phyloP scores from a whole-genome alignment of 2,113 vertebrate genomes.

The Cyanoderma ruficeps region DNA sequence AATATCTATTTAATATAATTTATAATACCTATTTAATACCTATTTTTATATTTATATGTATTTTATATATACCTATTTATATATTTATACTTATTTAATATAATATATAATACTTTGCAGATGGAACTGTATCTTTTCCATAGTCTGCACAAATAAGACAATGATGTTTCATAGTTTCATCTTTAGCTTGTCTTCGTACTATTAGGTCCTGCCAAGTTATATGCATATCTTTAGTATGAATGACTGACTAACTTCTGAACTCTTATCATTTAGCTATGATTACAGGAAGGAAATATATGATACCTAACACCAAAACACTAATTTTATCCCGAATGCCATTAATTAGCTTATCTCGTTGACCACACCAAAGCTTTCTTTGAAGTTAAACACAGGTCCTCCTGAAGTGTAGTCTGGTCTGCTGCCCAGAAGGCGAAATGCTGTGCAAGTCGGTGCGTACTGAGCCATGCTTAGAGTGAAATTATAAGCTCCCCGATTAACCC shows the following conservation, averaged over 20 bases:
- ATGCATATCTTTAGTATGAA: neutral
- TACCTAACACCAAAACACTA: neutral
- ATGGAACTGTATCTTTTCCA: neutral
- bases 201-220: neutral
- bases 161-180: neutral
- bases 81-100: neutral
- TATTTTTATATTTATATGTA: neutral
- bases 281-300: neutral
- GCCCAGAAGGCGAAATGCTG: neutral
- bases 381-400: neutral
- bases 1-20: neutral
- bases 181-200: neutral
- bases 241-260: neutral
- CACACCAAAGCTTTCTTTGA: neutral
- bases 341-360: neutral
- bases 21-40: neutral
- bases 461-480: neutral
- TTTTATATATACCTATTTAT: too few species aligned
- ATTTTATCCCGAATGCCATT: neutral
- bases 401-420: rapidly evolving
- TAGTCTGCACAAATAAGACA: neutral
- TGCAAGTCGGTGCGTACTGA: neutral
- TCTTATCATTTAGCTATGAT: neutral
- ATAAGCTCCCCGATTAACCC: neutral
- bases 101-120: neutral